Evolutionary conservation across 2,888 invertebrate genomes (phyloP).

Genomic region (Stomorhina lunata): DNA sequence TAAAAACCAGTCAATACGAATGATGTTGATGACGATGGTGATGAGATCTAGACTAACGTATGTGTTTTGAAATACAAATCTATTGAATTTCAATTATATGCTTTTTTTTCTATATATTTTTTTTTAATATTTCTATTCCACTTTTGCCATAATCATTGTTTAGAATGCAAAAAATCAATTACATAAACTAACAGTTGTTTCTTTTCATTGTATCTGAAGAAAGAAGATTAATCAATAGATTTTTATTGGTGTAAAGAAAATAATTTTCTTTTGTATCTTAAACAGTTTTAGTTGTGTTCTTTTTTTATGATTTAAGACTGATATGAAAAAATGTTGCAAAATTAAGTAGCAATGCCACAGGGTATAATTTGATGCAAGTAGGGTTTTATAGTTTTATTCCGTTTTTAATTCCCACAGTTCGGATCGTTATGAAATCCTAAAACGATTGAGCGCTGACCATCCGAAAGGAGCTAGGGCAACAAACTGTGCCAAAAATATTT

Average conservation of each 20-base stretch:
- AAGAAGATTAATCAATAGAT: conserved; percentile 30
- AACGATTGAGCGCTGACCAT: too few species aligned
- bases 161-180: conserved; percentile 68
- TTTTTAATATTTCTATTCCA: conserved; percentile 23
- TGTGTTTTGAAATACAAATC: not conserved
- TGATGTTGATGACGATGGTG: too few species aligned
- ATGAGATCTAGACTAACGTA: not conserved
- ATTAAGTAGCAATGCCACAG: not conserved
- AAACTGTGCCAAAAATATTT: too few species aligned
- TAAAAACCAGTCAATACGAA: conserved; percentile 6
- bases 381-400: too few species aligned
- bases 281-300: not conserved
- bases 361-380: not conserved
- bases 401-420: too few species aligned
- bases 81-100: conserved; percentile 59
- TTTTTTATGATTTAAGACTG: not conserved
- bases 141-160: conserved; percentile 62
- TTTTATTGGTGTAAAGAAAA: conserved; percentile 3
- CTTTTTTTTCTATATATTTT: not conserved
- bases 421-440: too few species aligned
- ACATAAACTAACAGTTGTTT: conserved; percentile 67
- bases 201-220: not conserved
- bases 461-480: too few species aligned
- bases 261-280: not conserved
- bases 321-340: not conserved